These are phyloP conservation scores for Apistogramma diplotaenia DNA, from an alignment of 2,113 vertebrate species.

Conservation along the genomic window DNA sequence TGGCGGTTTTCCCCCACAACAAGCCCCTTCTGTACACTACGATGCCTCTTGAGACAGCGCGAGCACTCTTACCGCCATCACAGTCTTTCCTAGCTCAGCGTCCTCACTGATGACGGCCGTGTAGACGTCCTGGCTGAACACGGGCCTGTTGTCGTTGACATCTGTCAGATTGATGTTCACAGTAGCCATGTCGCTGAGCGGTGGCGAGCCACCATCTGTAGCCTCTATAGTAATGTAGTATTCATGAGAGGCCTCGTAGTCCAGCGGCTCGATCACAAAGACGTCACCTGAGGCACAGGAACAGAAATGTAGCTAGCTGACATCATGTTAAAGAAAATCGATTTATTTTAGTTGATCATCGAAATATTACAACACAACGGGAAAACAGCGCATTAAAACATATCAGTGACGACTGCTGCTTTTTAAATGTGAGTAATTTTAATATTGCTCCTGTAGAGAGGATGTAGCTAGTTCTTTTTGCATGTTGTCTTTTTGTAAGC, in stretches of 20 bases:
- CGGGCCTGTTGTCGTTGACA: constrained; percentile 90
- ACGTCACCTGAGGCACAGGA: constrained; percentile 80
- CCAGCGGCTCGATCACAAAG: constrained; percentile 88
- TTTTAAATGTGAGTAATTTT: background rate
- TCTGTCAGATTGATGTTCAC: constrained; percentile 95
- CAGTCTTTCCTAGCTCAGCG: constrained; percentile 81
- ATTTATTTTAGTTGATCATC: background rate
- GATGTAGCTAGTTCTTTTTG: background rate
- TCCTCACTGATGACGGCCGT: constrained; percentile 91
- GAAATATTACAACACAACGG: background rate
- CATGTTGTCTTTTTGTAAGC: background rate
- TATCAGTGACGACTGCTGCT: background rate
- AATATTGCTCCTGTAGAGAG: background rate
- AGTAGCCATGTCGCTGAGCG: constrained; percentile 89
- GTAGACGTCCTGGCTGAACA: constrained; percentile 90
- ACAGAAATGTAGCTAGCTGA: background rate
- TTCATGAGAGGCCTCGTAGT: constrained; percentile 90
- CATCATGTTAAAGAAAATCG: background rate
- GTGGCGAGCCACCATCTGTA: constrained; percentile 89
- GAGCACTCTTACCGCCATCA: constrained; percentile 78
- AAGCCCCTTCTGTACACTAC: background rate
- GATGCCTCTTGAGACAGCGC: background rate
- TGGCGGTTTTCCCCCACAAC: background rate
- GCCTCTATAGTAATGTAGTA: constrained; percentile 96
- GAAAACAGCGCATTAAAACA: background rate